A percentile compares a stretch with the other conserved stretches of the same genome.
phyloP scores from a whole-genome alignment of 2,888 invertebrate genomes.

The Euplagia quadripunctaria region DNA sequence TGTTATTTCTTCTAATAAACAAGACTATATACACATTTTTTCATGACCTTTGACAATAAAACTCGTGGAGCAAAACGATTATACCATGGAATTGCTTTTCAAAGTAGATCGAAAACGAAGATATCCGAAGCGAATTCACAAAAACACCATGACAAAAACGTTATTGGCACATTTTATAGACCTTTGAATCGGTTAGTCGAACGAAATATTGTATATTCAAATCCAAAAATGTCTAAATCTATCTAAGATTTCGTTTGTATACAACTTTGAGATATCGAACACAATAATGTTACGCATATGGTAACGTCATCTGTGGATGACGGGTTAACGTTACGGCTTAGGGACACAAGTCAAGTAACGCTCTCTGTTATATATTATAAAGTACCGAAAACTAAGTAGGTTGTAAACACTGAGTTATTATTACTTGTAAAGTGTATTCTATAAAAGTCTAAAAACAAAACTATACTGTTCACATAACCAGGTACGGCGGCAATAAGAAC shows the following conservation, averaged over 20 bases:
- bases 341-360: not conserved
- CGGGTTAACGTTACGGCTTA: not conserved
- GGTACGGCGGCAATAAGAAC: too few relatives aligned
- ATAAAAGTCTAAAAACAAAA: too few relatives aligned
- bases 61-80: not conserved
- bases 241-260: too few relatives aligned
- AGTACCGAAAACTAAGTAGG: too few relatives aligned
- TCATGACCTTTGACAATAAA: not conserved
- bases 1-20: too few relatives aligned
- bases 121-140: not conserved
- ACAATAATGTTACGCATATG: not conserved
- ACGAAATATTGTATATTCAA: not conserved
- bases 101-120: constrained; percentile 1
- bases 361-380: too few relatives aligned
- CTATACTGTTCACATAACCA: too few relatives aligned
- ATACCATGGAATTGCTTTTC: not conserved
- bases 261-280: not conserved
- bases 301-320: not conserved
- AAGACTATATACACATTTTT: too few relatives aligned
- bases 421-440: too few relatives aligned
- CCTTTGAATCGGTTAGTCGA: not conserved
- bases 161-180: constrained; percentile 4
- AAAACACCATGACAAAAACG: not conserved
- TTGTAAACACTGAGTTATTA: too few relatives aligned
- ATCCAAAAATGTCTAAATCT: too few relatives aligned